A percentile compares a stretch with the other conserved stretches of the same genome.
These are phyloP conservation scores for Sphaeramia orbicularis DNA, from an alignment of 2,797 vertebrate species.

Conservation along the genomic window DNA sequence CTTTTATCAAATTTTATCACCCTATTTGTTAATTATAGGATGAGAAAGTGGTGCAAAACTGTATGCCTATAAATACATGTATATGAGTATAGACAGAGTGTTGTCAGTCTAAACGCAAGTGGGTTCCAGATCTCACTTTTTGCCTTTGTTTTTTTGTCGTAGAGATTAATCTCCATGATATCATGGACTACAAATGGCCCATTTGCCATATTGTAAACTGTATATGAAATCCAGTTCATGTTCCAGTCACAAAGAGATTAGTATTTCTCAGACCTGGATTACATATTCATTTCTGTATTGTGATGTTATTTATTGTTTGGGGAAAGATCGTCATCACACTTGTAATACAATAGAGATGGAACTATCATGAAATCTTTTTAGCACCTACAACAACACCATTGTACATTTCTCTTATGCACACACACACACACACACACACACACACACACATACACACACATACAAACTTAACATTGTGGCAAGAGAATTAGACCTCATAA, in stretches of 20 bases:
- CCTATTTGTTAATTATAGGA: background rate
- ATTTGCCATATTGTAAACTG: conserved; percentile 6
- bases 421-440: too few species aligned
- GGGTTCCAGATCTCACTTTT: background rate
- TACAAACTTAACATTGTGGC: too few species aligned
- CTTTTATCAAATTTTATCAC: background rate
- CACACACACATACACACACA: too few species aligned
- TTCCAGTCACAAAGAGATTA: conserved; percentile 34
- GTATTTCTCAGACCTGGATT: conserved; percentile 13
- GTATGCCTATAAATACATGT: background rate
- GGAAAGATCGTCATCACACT: background rate
- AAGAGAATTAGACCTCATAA: too few species aligned
- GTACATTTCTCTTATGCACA: too few species aligned
- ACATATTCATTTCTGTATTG: background rate
- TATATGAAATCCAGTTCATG: conserved; percentile 18
- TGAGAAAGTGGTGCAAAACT: background rate
- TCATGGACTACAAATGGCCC: conserved; percentile 10
- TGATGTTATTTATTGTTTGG: background rate
- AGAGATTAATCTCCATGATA: conserved; percentile 37
- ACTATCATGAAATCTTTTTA: too few species aligned
- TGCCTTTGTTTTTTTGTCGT: background rate
- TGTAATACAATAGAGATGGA: background rate
- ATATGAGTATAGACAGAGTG: background rate
- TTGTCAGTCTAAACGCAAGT: conserved; percentile 26
- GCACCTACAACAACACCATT: too few species aligned